A percentile compares a stretch with the other conserved stretches of the same genome.
Evolutionary conservation across 2,888 invertebrate species (phyloP).

Genomic region (Eupithecia inturbata): DNA sequence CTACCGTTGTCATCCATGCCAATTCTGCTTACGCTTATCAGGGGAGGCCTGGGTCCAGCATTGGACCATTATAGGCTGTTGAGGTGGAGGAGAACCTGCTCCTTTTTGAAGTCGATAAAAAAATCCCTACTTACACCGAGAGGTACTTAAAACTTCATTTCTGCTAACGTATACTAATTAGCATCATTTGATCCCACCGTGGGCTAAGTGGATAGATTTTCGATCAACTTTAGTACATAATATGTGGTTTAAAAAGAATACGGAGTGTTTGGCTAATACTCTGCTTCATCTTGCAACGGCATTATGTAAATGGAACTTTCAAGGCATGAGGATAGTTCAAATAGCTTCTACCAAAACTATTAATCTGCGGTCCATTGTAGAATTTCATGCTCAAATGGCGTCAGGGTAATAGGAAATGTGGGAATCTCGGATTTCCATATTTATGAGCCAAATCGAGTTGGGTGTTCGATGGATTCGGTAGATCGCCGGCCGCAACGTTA

Average conservation of each 20-base stretch:
- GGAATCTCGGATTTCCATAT: slow-evolving; percentile 45
- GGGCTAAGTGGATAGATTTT: no score
- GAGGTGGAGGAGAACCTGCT: no score
- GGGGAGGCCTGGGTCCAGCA: no score
- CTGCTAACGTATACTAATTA: no score
- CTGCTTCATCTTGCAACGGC: background rate
- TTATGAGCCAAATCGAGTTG: slow-evolving; percentile 38
- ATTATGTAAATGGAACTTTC: background rate
- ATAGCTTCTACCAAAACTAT: slow-evolving; percentile 20
- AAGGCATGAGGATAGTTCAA: background rate
- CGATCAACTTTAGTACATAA: no score
- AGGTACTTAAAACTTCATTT: no score
- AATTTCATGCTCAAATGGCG: slow-evolving; percentile 45
- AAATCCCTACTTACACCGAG: no score
- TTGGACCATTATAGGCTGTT: no score
- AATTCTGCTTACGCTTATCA: background rate
- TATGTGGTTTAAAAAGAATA: background rate
- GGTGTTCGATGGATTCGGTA: slow-evolving; percentile 32
- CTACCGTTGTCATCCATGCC: background rate
- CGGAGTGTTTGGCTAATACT: background rate
- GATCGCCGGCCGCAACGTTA: slow-evolving; percentile 32
- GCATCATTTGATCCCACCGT: no score
- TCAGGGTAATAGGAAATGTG: slow-evolving; percentile 43
- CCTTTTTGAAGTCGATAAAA: no score
- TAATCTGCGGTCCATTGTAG: slow-evolving; percentile 40